These are phyloP conservation scores for Gymnocypris eckloni DNA, from an alignment of 2,797 vertebrate genomes.

Conservation along the genomic window DNA sequence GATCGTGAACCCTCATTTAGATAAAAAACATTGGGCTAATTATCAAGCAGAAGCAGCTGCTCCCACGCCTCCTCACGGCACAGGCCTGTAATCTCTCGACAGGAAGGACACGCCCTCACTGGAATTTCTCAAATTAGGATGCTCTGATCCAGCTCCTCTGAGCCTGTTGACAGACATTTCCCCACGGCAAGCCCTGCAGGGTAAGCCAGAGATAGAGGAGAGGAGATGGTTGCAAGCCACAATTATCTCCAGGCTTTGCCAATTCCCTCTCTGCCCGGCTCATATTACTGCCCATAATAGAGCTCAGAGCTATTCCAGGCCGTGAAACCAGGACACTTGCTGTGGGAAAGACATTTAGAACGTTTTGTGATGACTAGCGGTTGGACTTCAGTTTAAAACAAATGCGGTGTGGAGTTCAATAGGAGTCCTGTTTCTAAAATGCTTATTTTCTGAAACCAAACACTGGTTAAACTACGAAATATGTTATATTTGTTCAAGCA, in stretches of 20 bases:
- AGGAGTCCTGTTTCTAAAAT: background rate
- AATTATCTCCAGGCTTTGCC: conserved; percentile 73
- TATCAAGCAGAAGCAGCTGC: conserved; percentile 16
- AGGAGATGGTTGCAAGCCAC: conserved; percentile 56
- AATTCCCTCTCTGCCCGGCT: conserved; percentile 79
- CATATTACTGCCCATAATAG: conserved; percentile 77
- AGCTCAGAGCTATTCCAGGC: conserved; percentile 79
- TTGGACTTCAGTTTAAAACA: conserved; percentile 11
- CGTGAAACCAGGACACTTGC: conserved; percentile 80
- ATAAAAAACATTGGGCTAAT: conserved; percentile 15
- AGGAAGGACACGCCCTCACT: conserved; percentile 42
- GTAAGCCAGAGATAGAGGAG: conserved; percentile 16
- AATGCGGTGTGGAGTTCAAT: background rate
- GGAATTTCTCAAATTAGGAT: conserved; percentile 67
- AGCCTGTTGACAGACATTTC: conserved; percentile 40
- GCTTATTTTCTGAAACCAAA: background rate
- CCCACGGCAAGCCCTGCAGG: conserved; percentile 3
- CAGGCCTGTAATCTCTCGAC: conserved; percentile 54
- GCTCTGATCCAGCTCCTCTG: conserved; percentile 56
- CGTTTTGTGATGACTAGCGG: conserved; percentile 35
- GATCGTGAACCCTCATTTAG: conserved; percentile 1
- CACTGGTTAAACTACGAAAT: background rate
- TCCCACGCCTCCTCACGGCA: conserved; percentile 30
- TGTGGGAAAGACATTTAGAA: conserved; percentile 75
- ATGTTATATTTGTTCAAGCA: background rate